A percentile compares a stretch with the other conserved stretches of the same genome.
These are phyloP conservation scores for Conops quadrifasciatus DNA, from an alignment of 2,888 invertebrate species.

Conservation along the genomic window DNA sequence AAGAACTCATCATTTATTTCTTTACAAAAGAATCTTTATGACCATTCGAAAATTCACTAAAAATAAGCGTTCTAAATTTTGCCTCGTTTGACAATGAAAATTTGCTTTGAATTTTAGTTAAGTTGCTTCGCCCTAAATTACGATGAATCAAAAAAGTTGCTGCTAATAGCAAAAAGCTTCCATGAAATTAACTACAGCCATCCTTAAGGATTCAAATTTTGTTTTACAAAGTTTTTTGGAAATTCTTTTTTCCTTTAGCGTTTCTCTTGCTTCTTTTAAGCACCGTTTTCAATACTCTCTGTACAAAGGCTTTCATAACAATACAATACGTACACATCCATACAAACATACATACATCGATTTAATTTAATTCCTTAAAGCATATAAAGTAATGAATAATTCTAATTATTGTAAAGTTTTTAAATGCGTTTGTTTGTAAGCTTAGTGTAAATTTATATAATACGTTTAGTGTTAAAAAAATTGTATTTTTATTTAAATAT, in stretches of 20 bases:
- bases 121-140: too few species aligned
- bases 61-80: not conserved
- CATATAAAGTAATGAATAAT: constrained; percentile 14
- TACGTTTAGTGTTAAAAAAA: not conserved
- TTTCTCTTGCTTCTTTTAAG: not conserved
- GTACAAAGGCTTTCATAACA: constrained; percentile 24
- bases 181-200: too few species aligned
- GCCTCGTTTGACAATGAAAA: not conserved
- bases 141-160: too few species aligned
- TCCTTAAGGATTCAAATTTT: too few species aligned
- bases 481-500: not conserved
- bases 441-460: constrained; percentile 35
- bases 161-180: too few species aligned
- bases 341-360: not conserved
- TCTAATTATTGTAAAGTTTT: constrained; percentile 30
- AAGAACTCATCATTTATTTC: too few species aligned
- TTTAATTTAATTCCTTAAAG: constrained; percentile 13
- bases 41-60: not conserved
- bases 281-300: not conserved
- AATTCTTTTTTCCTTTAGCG: not conserved
- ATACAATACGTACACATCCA: too few species aligned
- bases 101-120: too few species aligned
- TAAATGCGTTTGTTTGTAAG: constrained; percentile 29
- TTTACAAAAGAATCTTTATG: not conserved
- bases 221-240: too few species aligned